Base-by-base conservation (phyloP, 2,113 vertebrate genomes). In the Xiphophorus couchianus region DNA sequence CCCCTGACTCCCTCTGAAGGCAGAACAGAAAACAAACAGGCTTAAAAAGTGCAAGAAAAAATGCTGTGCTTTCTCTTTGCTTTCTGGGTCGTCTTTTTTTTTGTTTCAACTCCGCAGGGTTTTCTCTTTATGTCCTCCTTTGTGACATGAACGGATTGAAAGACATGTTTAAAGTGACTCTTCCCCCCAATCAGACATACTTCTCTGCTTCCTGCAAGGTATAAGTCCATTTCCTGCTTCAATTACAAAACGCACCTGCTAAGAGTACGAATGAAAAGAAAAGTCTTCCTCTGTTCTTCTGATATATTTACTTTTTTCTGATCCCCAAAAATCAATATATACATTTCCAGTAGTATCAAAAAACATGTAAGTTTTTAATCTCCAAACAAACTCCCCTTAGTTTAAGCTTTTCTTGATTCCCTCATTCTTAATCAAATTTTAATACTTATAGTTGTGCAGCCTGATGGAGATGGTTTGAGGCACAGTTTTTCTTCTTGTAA, bases 61-160 rank as follows among this genome's bases (percentile, higher is more conserved):
- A 33, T 29, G 19, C 9, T 3, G n/a, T 19, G 11, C 69, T 62
- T 42, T 15, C 69, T 71, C 69, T 62, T 19, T 58, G 68, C 69
- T 60, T 61, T 62, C 58, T 10, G 69, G 69, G 19, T 30, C 1
- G 6, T 19, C 7, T n/a, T 70, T 80, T 25, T 8, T 51, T 37
- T 73, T 74, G 29, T 42, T 60, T 66, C 27, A 3, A 13, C 73
- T 77, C 44, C 33, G 61, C 48, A 12, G 30, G 74, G 2, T 70
- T 74, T 70, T 42, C 44, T 71, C 14, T 77, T 44, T 4, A 11
- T 6, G 51, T 58, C 30, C 22, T 77, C 64, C 54, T 76, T 62
- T 70, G 54, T 69, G 73, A 76, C 73, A 75, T 83, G 62, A 79
- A 42, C 61, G 12, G 83, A 78, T 86, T 84, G 86, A 90, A 77